Conservation (phyloP, 2,113 vertebrate genomes). For the Leuciscus idus region DNA sequence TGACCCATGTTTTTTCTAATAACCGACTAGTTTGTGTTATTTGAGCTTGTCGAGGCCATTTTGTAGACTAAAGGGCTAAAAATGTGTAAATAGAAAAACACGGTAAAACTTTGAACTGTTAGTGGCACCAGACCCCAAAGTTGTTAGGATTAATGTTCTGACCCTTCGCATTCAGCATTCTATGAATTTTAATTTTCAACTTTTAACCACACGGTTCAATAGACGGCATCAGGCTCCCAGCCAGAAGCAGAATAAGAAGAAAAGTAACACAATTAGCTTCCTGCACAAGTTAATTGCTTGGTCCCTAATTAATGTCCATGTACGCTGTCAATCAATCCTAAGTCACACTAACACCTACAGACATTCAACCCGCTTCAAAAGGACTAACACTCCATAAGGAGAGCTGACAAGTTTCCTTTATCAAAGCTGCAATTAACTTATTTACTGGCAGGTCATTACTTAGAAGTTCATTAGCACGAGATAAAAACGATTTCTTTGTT, state of each 20-base stretch:
- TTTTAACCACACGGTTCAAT: background rate
- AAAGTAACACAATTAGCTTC: background rate
- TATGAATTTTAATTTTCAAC: background rate
- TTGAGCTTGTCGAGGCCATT: background rate
- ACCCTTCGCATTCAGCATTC: background rate
- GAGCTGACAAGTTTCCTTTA: slow-evolving; percentile 18
- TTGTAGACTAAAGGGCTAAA: background rate
- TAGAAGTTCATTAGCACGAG: slow-evolving; percentile 51
- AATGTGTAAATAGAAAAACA: background rate
- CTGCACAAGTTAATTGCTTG: background rate
- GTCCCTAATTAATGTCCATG: background rate
- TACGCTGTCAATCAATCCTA: background rate
- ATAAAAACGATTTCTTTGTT: slow-evolving; percentile 48
- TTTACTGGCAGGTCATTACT: slow-evolving; percentile 53
- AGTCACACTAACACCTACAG: background rate
- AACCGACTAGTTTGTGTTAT: background rate
- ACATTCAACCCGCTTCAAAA: background rate
- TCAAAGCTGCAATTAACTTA: slow-evolving; percentile 46
- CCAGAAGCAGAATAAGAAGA: background rate
- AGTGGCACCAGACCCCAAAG: background rate
- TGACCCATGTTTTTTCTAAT: background rate
- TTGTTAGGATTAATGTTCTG: too few species aligned
- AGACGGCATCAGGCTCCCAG: background rate
- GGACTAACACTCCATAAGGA: background rate
- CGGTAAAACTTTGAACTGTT: background rate